phyloP scores from a whole-genome alignment of 2,797 vertebrate genomes.

The Megaceryle alcyon region DNA sequence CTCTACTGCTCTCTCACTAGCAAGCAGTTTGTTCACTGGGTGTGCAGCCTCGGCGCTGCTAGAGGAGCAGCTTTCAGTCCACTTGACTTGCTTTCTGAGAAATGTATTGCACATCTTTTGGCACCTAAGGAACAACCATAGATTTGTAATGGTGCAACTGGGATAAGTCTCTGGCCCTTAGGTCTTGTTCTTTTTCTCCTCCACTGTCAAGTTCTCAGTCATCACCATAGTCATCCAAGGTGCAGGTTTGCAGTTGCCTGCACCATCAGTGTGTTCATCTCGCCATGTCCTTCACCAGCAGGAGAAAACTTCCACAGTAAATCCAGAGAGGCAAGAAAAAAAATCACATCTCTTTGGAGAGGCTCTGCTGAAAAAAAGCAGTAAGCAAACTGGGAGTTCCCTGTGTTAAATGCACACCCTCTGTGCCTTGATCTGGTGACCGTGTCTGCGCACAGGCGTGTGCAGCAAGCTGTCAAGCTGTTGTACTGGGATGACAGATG shows the following conservation, averaged over 20 bases:
- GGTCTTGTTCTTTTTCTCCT: neutral
- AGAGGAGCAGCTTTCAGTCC: neutral
- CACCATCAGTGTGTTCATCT: neutral
- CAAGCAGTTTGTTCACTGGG: neutral
- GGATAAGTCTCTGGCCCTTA: neutral
- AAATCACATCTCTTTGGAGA: neutral
- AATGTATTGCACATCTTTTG: neutral
- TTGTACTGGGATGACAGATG: neutral
- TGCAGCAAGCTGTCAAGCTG: neutral
- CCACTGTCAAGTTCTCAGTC: neutral
- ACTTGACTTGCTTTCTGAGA: neutral
- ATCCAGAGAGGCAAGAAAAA: neutral
- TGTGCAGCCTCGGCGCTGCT: neutral
- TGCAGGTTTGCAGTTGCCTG: neutral
- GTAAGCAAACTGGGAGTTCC: neutral
- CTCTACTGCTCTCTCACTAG: neutral
- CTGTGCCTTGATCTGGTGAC: neutral
- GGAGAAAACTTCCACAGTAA: neutral
- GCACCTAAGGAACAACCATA: neutral
- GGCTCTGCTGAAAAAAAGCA: neutral
- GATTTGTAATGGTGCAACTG: neutral
- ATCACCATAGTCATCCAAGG: neutral
- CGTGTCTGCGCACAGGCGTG: neutral
- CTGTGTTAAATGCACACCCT: neutral
- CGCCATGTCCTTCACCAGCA: neutral